Base-by-base conservation (phyloP, 2,888 invertebrate genomes). In the Amaurobius ferox region DNA sequence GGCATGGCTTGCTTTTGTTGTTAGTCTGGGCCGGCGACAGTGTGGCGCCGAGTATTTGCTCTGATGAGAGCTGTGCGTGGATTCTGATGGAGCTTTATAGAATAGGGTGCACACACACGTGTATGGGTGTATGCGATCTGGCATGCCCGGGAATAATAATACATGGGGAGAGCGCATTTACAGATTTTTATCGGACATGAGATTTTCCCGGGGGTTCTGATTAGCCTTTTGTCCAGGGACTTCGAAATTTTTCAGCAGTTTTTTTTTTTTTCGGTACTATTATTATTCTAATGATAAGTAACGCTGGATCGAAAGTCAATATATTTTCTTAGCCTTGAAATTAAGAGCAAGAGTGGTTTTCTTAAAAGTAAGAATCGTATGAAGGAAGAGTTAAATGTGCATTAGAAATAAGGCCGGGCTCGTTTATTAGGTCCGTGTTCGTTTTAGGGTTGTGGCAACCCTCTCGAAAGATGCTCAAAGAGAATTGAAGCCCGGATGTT, bases 21-120 rank as follows among this genome's bases (percentile, higher is more conserved):
- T 72, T 72, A 61, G 48, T 71, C 71, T 71, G 71, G 72, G 64
- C 30, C 62, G 79, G 71, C 79, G 79, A 71, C 79, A 32, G 26
- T 16, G 44, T 62, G 79, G 29, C 79, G 79, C 79, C 79, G 30
- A 26, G 40, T 79, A 72, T 79, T 79, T 79, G 79, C 79, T 64
- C 79, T 64, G 71, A 62, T 39, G 16, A 79, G 32, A 30, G 30
- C 44, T 28, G 30, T 30, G 30, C 39, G 30, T 29, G 40, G 77
- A 26, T 79, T 79, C 64, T 40, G 64, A 44, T 40, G 79, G 64
- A 35, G 39, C 71, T 79, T 79, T 72, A 71, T 79, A 79, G 68
- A 62, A 28, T 70, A 71, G 64, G 19, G 29, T 26, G 26, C 32
- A 71, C 61, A 55, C 55, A 55, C 55, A 67, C 28, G 79, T 40